Conservation (phyloP, 2,888 invertebrate genomes). For the Phengaris alcon region DNA sequence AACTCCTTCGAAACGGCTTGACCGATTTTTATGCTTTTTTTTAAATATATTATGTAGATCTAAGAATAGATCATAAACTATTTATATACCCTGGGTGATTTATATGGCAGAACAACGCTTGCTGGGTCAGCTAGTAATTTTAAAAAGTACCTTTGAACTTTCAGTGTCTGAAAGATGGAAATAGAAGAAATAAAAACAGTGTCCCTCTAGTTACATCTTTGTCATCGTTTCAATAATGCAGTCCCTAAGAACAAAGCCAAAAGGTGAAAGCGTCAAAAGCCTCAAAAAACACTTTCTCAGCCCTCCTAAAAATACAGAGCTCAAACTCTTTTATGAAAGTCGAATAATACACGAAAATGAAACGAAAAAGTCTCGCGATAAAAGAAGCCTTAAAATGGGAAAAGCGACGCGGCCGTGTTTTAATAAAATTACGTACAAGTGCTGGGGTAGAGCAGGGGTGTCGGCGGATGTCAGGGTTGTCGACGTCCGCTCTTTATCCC, state of each 20-base stretch:
- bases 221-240: too few relatives aligned
- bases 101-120: too few relatives aligned
- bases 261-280: slow-evolving; percentile 1
- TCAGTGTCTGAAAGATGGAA: too few relatives aligned
- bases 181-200: too few relatives aligned
- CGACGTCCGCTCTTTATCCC: background rate
- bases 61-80: too few relatives aligned
- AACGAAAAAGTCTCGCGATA: slow-evolving; percentile 28
- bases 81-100: too few relatives aligned
- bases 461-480: slow-evolving; percentile 50
- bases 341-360: slow-evolving; percentile 10
- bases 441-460: slow-evolving; percentile 34
- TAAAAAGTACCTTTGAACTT: too few relatives aligned
- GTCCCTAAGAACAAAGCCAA: background rate
- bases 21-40: too few relatives aligned
- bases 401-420: slow-evolving; percentile 42
- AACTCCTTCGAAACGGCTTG: too few relatives aligned
- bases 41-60: too few relatives aligned
- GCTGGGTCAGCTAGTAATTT: too few relatives aligned
- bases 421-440: slow-evolving; percentile 69
- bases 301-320: background rate
- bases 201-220: too few relatives aligned
- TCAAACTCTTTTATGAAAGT: background rate
- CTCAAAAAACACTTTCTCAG: background rate
- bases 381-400: slow-evolving; percentile 32